Evolutionary conservation across 2,888 invertebrate genomes (phyloP).

Genomic region (Prosopocoilus inquinatus): DNA sequence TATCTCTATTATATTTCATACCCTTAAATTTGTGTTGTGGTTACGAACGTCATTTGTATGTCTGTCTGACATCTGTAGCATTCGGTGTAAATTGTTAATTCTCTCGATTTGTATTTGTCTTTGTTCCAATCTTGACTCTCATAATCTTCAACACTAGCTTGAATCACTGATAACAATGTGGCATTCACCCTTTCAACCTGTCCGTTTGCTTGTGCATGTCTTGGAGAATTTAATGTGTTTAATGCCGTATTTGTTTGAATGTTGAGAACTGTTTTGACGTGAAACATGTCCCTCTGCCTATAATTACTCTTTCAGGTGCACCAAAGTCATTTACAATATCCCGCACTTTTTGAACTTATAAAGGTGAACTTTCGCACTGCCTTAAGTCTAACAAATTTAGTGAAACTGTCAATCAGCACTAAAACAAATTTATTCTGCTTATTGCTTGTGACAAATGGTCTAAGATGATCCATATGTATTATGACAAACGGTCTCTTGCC

Average conservation of each 20-base stretch:
- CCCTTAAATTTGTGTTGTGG: no score
- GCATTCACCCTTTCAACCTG: no score
- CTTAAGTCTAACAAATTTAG: conserved; percentile 22
- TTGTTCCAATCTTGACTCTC: no score
- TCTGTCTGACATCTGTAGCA: no score
- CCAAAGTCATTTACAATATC: no score
- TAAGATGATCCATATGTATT: conserved; percentile 29
- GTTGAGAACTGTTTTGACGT: neutral
- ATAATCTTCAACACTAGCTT: no score
- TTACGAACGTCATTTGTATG: no score
- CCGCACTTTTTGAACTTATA: no score
- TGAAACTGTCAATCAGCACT: conserved; percentile 28
- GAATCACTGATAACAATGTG: no score
- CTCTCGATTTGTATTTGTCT: no score
- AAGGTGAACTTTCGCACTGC: conserved; percentile 17
- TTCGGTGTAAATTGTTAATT: no score
- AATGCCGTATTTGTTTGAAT: conserved; percentile 22
- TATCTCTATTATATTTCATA: no score
- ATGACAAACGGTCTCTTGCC: conserved; percentile 28
- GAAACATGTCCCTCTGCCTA: conserved; percentile 15
- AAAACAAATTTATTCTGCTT: conserved; percentile 26
- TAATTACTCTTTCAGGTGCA: neutral
- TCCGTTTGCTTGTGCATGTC: conserved; percentile 33
- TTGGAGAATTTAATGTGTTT: conserved; percentile 29
- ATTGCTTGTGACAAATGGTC: conserved; percentile 24